Evolutionary conservation across 1,140 invertebrate genomes (phyloP).

Genomic region (Kradibia gibbosae): DNA sequence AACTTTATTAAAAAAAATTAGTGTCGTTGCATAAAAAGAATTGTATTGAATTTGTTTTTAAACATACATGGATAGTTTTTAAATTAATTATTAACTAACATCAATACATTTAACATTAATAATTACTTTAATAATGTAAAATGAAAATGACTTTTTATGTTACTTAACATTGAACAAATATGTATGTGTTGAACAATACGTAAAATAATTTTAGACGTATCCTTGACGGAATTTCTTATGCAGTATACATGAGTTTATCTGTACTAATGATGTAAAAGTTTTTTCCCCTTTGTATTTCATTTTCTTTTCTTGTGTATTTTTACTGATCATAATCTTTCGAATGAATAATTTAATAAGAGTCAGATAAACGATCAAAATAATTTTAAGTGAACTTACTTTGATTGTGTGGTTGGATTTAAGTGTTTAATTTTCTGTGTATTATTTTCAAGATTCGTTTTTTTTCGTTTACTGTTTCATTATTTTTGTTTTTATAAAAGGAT

Average conservation of each 20-base stretch:
- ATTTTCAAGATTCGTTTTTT: background rate
- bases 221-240: background rate
- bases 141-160: no score
- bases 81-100: no score
- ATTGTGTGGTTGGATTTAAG: constrained; percentile 19
- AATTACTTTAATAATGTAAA: no score
- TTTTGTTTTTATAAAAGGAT: background rate
- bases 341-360: constrained; percentile 15
- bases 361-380: background rate
- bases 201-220: background rate
- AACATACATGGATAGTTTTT: no score
- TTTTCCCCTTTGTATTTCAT: background rate
- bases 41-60: no score
- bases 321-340: constrained; percentile 1
- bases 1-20: no score
- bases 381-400: background rate
- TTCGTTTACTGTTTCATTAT: constrained; percentile 36
- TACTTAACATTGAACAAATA: no score
- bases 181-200: no score
- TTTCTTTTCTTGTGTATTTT: background rate
- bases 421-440: background rate
- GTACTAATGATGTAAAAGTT: background rate
- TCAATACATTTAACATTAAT: no score
- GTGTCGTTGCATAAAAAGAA: no score
- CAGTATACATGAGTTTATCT: background rate